These are phyloP conservation scores for Ageneiosus marmoratus DNA, from an alignment of 2,113 vertebrate genomes.

Conservation along the genomic window DNA sequence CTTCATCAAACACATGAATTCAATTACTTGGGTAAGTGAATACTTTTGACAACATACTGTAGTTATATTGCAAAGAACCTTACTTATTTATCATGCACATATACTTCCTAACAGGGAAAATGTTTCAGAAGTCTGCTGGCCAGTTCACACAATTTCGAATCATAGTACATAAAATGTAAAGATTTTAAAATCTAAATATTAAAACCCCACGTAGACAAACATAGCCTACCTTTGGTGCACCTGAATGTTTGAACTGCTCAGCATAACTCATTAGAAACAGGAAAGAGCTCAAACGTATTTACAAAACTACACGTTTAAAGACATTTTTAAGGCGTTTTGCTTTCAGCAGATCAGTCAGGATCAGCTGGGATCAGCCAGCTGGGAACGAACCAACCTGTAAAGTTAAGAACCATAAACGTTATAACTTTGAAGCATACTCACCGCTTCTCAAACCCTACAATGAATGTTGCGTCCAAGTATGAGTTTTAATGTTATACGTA, in stretches of 20 bases:
- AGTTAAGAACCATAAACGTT: neutral
- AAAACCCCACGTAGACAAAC: neutral
- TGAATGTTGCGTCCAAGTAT: neutral
- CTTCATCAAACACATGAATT: too few relatives aligned
- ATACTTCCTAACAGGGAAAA: too few relatives aligned
- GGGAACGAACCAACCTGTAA: neutral
- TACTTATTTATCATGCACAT: too few relatives aligned
- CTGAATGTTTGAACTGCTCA: neutral
- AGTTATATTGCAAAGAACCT: too few relatives aligned
- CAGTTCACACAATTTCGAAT: too few relatives aligned
- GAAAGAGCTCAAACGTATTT: neutral
- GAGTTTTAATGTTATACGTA: neutral
- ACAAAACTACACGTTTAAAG: neutral
- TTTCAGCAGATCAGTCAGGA: neutral
- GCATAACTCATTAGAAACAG: neutral
- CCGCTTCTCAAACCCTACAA: neutral
- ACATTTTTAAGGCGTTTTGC: neutral
- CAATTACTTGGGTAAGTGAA: too few relatives aligned
- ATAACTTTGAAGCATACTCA: neutral
- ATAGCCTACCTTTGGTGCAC: neutral
- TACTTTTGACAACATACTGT: too few relatives aligned
- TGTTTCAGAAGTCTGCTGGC: too few relatives aligned
- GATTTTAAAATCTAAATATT: neutral
- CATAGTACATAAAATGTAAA: neutral
- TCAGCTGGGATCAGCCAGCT: conserved; percentile 13